phyloP scores from a whole-genome alignment of 1,140 invertebrate species.

The Eueides isabella region DNA sequence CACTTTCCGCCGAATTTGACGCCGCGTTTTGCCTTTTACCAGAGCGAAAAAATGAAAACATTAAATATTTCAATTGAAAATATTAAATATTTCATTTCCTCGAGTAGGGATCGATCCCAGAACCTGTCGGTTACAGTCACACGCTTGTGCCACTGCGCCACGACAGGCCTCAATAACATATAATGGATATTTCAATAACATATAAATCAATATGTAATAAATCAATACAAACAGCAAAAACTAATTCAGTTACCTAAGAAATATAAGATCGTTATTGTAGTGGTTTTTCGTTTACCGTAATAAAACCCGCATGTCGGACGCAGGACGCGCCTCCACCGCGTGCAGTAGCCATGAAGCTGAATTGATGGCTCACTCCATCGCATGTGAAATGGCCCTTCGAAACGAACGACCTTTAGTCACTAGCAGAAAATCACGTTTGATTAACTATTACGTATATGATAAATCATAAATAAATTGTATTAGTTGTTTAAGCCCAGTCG shows the following conservation, averaged over 20 bases:
- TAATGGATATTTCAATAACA: too few relatives aligned
- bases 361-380: constrained; percentile 77
- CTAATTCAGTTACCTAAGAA: constrained; percentile 26
- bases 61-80: too few relatives aligned
- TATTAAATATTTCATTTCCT: too few relatives aligned
- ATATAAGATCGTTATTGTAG: constrained; percentile 62
- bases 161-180: too few relatives aligned
- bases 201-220: too few relatives aligned
- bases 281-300: constrained; percentile 73
- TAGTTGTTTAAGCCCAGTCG: background rate
- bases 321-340: constrained; percentile 58
- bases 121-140: too few relatives aligned
- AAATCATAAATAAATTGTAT: background rate
- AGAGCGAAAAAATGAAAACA: too few relatives aligned
- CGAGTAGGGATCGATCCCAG: too few relatives aligned
- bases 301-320: constrained; percentile 77
- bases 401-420: constrained; percentile 67
- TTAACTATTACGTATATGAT: background rate
- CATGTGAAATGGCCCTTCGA: constrained; percentile 77
- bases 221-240: constrained; percentile 10
- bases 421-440: constrained; percentile 71
- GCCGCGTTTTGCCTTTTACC: too few relatives aligned
- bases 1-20: too few relatives aligned
- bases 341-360: constrained; percentile 70
- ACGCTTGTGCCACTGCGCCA: too few relatives aligned